phyloP scores from a whole-genome alignment of 2,113 vertebrate genomes.

The Octodon degus region DNA sequence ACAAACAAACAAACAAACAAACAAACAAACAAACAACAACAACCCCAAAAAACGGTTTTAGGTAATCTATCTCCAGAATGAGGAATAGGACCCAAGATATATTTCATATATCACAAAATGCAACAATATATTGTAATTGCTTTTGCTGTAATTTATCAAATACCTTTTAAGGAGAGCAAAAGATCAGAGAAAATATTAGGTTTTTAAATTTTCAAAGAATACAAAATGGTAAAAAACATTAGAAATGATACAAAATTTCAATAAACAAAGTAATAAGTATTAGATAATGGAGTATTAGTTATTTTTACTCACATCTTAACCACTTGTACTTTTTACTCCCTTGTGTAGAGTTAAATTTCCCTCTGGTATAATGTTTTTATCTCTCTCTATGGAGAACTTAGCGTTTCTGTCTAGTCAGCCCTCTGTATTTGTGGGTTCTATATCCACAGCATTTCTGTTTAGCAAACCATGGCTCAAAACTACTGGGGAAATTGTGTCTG shows the following conservation, averaged over 20 bases:
- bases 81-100: background rate
- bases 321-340: background rate
- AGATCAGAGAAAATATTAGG: background rate
- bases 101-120: background rate
- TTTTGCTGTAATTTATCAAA: background rate
- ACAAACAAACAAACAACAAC: too few species aligned
- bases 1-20: too few species aligned
- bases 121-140: background rate
- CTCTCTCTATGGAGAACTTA: background rate
- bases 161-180: conserved; percentile 3
- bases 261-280: too few species aligned
- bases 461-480: background rate
- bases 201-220: background rate
- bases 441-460: background rate
- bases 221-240: too few species aligned
- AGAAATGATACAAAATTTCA: too few species aligned
- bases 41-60: background rate
- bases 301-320: background rate
- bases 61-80: background rate
- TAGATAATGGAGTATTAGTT: too few species aligned
- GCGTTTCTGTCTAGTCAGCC: background rate
- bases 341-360: background rate
- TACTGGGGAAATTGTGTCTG: background rate
- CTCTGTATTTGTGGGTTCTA: background rate
- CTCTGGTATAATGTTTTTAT: background rate